Percentiles rank a stretch among this genome's conserved stretches.
These are phyloP conservation scores for Spheniscus mendiculus DNA, from an alignment of 2,113 vertebrate genomes.

Conservation along the genomic window DNA sequence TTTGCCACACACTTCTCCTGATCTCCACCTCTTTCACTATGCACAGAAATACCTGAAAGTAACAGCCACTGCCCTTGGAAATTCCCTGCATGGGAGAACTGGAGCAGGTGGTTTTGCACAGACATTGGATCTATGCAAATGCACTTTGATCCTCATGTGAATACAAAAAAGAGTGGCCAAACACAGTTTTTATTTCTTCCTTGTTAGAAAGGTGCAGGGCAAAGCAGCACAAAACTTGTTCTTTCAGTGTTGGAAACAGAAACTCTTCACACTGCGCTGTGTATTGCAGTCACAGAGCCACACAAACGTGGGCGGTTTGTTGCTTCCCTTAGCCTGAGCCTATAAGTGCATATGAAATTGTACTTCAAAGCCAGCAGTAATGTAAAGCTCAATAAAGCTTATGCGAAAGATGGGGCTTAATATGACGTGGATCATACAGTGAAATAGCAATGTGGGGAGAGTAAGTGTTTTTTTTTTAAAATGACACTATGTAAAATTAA, in stretches of 20 bases:
- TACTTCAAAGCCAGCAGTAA: background rate
- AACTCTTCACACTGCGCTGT: background rate
- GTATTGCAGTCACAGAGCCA: background rate
- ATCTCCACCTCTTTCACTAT: background rate
- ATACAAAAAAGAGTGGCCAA: background rate
- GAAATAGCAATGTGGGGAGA: background rate
- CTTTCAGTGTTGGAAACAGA: background rate
- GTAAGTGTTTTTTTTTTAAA: background rate
- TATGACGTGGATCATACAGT: background rate
- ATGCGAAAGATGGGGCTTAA: background rate
- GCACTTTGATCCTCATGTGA: background rate
- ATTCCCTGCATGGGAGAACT: background rate
- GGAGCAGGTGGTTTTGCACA: background rate
- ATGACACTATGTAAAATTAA: background rate
- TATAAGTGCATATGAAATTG: background rate
- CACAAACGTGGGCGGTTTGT: background rate
- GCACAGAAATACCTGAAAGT: background rate
- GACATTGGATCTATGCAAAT: background rate
- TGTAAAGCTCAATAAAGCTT: background rate
- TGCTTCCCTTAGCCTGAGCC: background rate
- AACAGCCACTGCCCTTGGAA: background rate
- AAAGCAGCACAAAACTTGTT: background rate
- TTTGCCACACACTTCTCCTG: background rate
- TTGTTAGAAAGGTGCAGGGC: background rate
- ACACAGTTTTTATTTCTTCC: background rate